Percentiles rank a stretch among this genome's conserved stretches.
phyloP scores from a whole-genome alignment of 2,113 vertebrate genomes.

The Hemicordylus capensis region DNA sequence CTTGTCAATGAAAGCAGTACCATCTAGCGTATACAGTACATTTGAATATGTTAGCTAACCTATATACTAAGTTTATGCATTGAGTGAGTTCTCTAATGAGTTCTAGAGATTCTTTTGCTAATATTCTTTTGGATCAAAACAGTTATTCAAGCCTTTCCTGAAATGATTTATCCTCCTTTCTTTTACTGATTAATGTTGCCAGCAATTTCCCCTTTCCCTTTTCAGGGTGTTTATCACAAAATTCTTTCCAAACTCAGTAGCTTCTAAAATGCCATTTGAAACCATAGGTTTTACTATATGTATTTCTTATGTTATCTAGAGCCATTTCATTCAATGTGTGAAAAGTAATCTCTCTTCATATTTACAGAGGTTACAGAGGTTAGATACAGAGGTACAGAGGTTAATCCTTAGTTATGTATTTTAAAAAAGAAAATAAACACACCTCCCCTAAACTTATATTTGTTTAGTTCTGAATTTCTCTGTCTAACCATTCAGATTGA shows the following conservation, averaged over 20 bases:
- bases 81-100: slow-evolving; percentile 24
- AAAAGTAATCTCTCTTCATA: neutral
- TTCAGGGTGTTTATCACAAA: neutral
- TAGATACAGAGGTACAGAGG: no score
- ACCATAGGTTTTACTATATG: neutral
- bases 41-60: slow-evolving; percentile 30
- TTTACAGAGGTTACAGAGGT: no score
- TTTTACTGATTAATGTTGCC: neutral
- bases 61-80: slow-evolving; percentile 31
- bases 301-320: neutral
- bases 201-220: neutral
- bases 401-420: neutral
- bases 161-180: slow-evolving; percentile 10
- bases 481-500: slow-evolving; percentile 16
- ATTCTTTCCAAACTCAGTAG: neutral
- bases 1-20: slow-evolving; percentile 43
- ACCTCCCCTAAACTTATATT: no score
- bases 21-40: slow-evolving; percentile 20
- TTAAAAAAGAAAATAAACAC: no score
- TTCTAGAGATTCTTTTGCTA: neutral
- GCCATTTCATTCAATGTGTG: no score
- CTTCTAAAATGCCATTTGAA: neutral
- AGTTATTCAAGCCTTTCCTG: slow-evolving; percentile 21
- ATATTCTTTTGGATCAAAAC: neutral
- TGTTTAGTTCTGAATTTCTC: no score